Evolutionary conservation across 2,797 vertebrate genomes (phyloP).

Genomic region (Gymnoscopelus braueri): DNA sequence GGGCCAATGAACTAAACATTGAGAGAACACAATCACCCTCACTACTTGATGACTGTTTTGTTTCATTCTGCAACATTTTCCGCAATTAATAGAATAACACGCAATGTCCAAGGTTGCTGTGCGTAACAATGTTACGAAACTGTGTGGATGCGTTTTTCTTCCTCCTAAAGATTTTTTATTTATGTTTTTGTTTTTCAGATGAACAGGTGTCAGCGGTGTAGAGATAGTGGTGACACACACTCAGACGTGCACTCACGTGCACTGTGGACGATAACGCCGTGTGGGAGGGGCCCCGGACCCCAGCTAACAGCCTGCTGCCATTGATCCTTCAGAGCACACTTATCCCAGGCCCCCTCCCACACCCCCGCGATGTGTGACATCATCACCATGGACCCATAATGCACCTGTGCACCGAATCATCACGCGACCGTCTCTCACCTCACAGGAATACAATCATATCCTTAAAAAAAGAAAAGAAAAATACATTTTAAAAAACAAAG

Average conservation of each 20-base stretch:
- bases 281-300: slow-evolving; percentile 41
- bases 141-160: not conserved
- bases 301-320: slow-evolving; percentile 39
- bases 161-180: not conserved
- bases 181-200: slow-evolving; percentile 79
- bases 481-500: not conserved
- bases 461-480: slow-evolving; percentile 24
- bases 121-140: not conserved
- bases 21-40: no score
- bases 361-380: slow-evolving; percentile 17
- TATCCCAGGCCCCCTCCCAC: slow-evolving; percentile 15
- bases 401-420: slow-evolving; percentile 32
- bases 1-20: no score
- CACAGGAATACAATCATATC: slow-evolving; percentile 37
- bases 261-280: slow-evolving; percentile 11
- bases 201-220: slow-evolving; percentile 96
- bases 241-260: slow-evolving; percentile 7
- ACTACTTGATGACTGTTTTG: no score
- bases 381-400: slow-evolving; percentile 24
- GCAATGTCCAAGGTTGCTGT: no score
- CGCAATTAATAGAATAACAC: no score
- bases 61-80: no score
- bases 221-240: slow-evolving; percentile 19
- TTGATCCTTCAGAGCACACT: slow-evolving; percentile 54
- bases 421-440: slow-evolving; percentile 12